phyloP scores from a whole-genome alignment of 2,797 vertebrate genomes.

The Chlorospingus flavigularis region DNA sequence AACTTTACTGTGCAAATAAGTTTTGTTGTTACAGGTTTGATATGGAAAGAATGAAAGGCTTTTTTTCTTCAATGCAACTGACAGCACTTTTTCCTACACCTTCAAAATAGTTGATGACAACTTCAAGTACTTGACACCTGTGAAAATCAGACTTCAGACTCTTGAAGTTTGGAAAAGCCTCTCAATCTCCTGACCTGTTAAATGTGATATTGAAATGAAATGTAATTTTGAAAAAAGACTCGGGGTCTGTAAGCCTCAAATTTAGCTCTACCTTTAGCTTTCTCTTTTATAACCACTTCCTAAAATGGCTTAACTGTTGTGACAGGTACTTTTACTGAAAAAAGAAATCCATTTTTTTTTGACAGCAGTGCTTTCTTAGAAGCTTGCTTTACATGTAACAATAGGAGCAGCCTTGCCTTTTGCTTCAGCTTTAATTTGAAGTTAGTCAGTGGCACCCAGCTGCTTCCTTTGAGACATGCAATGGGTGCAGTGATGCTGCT shows the following conservation, averaged over 20 bases:
- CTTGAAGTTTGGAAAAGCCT: not conserved
- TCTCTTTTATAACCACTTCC: not conserved
- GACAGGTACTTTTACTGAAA: not conserved
- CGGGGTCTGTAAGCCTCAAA: not conserved
- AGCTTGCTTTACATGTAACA: not conserved
- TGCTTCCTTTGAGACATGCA: not conserved
- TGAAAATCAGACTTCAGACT: not conserved
- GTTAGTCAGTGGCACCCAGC: not conserved
- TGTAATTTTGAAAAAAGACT: not conserved
- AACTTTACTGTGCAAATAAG: not conserved
- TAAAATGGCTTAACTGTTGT: not conserved
- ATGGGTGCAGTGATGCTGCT: not conserved
- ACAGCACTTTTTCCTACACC: not conserved
- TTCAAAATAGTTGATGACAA: not conserved
- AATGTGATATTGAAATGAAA: not conserved
- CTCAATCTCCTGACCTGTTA: not conserved
- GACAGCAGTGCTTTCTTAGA: not conserved
- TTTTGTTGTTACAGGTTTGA: not conserved
- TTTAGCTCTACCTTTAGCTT: not conserved
- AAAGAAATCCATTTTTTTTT: not conserved
- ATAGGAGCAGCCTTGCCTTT: not conserved
- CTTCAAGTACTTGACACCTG: not conserved
- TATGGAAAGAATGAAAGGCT: not conserved
- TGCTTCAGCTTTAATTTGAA: not conserved
- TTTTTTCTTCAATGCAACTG: not conserved